Conservation (phyloP, 2,797 vertebrate species). For the Glyptemys insculpta region DNA sequence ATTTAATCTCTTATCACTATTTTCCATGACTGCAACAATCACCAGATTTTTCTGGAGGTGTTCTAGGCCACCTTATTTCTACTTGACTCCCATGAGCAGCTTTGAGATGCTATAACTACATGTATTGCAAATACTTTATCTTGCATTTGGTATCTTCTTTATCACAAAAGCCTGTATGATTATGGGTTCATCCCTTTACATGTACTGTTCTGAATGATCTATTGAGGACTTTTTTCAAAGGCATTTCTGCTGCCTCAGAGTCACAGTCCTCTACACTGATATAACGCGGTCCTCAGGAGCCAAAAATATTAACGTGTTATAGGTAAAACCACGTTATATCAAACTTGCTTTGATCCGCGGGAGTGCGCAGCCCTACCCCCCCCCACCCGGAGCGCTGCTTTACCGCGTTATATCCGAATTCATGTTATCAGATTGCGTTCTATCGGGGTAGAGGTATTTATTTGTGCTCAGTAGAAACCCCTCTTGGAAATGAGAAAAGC, state of each 20-base stretch:
- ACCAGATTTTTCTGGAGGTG: neutral
- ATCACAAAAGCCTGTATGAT: neutral
- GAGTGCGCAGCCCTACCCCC: no score
- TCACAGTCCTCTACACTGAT: neutral
- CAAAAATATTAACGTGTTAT: no score
- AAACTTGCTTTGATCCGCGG: no score
- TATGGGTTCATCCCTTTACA: conserved; percentile 3
- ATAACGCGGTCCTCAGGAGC: no score
- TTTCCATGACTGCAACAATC: neutral
- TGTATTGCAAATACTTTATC: no score
- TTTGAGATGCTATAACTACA: neutral
- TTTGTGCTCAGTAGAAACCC: neutral
- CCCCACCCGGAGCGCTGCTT: no score
- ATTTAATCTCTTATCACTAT: neutral
- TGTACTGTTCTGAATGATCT: conserved; percentile 5
- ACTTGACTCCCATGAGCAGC: neutral
- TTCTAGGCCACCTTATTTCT: neutral
- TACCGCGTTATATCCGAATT: no score
- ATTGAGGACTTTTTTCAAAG: conserved; percentile 3
- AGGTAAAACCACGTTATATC: no score
- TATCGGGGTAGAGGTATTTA: neutral
- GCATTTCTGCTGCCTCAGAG: neutral
- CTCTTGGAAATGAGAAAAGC: neutral
- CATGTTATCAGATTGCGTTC: no score
- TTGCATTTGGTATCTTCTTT: neutral